Conservation (phyloP, 2,797 vertebrate species). For the Melanogrammus aeglefinus region DNA sequence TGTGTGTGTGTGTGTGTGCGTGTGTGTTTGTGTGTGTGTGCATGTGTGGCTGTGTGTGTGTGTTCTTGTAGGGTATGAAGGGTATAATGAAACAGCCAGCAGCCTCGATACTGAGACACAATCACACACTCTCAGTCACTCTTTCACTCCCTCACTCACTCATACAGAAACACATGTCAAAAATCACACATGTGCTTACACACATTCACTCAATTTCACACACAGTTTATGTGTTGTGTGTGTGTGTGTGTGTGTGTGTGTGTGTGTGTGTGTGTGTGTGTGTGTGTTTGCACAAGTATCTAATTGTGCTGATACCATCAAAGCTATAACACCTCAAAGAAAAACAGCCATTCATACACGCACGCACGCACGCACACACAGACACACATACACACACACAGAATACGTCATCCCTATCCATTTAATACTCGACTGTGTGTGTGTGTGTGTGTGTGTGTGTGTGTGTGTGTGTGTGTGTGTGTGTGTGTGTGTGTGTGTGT, state of each 20-base stretch:
- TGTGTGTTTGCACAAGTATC: neutral
- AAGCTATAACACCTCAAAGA: constrained; percentile 2
- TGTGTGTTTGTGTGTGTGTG: neutral
- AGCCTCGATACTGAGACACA: constrained; percentile 4
- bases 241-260: neutral
- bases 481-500: neutral
- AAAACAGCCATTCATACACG: neutral
- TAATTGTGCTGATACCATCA: neutral
- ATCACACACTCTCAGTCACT: neutral
- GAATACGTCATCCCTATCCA: no score
- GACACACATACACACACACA: neutral
- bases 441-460: constrained; percentile 7
- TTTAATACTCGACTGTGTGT: neutral
- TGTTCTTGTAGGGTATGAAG: neutral
- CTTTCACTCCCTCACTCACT: neutral
- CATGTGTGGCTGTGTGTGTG: neutral
- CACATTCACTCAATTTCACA: neutral
- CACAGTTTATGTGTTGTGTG: neutral
- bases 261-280: neutral
- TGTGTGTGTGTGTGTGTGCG: neutral
- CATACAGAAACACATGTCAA: neutral
- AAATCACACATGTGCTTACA: neutral
- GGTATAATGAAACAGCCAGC: neutral
- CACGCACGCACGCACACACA: constrained; percentile 1
- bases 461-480: constrained; percentile 9